Evolutionary conservation across 2,888 invertebrate genomes (phyloP), one percentile per base, ranked within the genome.

Genomic region (Callinectes sapidus): DNA sequence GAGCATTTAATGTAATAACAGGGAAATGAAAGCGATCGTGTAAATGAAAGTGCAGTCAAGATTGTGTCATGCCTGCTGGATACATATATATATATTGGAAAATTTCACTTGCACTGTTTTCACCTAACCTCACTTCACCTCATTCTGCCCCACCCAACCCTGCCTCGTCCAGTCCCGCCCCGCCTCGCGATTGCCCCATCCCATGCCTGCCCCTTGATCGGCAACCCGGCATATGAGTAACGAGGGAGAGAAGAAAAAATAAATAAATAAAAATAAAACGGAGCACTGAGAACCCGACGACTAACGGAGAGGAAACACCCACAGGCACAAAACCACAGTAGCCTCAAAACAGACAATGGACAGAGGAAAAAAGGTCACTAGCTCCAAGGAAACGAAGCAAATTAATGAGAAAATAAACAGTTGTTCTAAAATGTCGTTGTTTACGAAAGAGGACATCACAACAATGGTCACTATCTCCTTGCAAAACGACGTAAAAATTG

Each of bases 301-400:
- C 6, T 71, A 71, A 71, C 71, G 71, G 71, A 71, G 71, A n/a
- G 71, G 71, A 71, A 71, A 71, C 28, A 71, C 71, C n/a, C 71
- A 71, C 71, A 71, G n/a, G 71, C 71, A 71, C 71, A 71, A 71
- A 71, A 71, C 71, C 71, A n/a, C 28, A n/a, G 71, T 71, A 71
- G 71, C 71, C 71, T 71, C 28, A 71, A 28, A 71, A n/a, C 71
- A 71, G 71, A 71, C 71, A 71, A 71, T 71, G 10, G 71, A 71
- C n/a, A 28, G 28, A 71, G 28, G 28, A 71, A 71, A 71, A 71
- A 71, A 71, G 71, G 71, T 71, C 71, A 71, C 71, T 28, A 71
- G 28, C 28, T 71, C 71, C 71, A 71, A 71, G 71, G 71, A 71
- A 71, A 71, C 71, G 71, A 71, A 10, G 28, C 10, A 71, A 71